phyloP scores from a whole-genome alignment of 2,113 vertebrate genomes.

The Tapirus terrestris region DNA sequence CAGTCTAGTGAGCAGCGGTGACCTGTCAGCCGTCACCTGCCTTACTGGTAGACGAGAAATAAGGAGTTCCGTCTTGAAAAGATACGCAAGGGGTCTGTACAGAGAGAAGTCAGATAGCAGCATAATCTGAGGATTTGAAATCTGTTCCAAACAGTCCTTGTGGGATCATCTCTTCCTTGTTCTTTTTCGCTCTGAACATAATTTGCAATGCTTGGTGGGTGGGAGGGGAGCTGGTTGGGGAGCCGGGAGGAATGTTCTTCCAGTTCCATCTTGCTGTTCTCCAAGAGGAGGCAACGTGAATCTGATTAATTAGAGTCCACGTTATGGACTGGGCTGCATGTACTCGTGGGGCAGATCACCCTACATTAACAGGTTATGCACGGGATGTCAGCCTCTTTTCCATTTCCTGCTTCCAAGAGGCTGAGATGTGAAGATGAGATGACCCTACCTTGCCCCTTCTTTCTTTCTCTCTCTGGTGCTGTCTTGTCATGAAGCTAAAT shows the following conservation, averaged over 20 bases:
- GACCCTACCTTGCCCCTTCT: neutral
- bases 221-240: neutral
- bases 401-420: neutral
- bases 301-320: neutral
- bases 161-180: neutral
- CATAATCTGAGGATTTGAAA: neutral
- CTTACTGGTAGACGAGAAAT: neutral
- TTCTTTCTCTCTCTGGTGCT: neutral
- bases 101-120: neutral
- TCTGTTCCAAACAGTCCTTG: neutral
- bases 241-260: neutral
- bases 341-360: neutral
- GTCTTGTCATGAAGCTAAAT: neutral
- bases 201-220: neutral
- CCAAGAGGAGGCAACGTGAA: too few species aligned
- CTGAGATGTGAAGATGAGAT: fast-evolving
- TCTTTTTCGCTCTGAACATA: neutral
- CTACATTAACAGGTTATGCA: fast-evolving
- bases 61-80: neutral
- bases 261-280: neutral
- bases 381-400: neutral
- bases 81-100: neutral
- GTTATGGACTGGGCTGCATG: neutral
- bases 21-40: neutral
- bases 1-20: fast-evolving